Evolutionary conservation across 2,797 vertebrate species (phyloP).

Genomic region (Lithobates pipiens): DNA sequence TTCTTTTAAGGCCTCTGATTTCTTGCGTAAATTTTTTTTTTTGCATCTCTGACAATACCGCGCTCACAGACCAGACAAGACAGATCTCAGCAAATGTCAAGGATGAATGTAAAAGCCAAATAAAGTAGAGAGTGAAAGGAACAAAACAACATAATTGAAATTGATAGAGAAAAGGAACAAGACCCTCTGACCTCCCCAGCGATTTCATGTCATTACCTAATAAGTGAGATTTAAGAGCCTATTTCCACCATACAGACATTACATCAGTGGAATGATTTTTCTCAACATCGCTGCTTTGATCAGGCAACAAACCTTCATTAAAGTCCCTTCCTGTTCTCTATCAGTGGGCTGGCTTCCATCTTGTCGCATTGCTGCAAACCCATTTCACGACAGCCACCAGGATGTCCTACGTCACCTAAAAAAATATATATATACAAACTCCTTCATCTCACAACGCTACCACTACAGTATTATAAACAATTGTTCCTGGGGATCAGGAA

Average conservation of each 20-base stretch:
- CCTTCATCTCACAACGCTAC: no score
- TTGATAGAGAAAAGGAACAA: constrained; percentile 44
- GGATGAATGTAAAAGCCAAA: not conserved
- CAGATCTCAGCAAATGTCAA: constrained; percentile 15
- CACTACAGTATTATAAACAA: no score
- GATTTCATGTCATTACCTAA: constrained; percentile 60
- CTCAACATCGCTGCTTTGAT: constrained; percentile 36
- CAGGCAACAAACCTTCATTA: constrained; percentile 2
- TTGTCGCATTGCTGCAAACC: not conserved
- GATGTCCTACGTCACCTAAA: not conserved
- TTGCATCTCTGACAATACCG: not conserved
- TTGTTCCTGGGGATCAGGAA: no score
- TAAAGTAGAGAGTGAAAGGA: constrained; percentile 8
- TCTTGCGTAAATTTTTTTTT: no score
- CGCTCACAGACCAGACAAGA: not conserved
- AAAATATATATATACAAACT: not conserved
- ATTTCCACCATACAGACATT: constrained; percentile 54
- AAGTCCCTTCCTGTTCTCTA: constrained; percentile 9
- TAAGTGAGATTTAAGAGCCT: constrained; percentile 59
- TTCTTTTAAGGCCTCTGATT: not conserved
- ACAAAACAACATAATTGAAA: constrained; percentile 26
- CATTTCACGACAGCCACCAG: not conserved
- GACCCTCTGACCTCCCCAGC: constrained; percentile 28
- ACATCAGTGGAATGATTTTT: constrained; percentile 45
- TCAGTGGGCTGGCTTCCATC: constrained; percentile 12